phyloP scores from a whole-genome alignment of 2,888 invertebrate species.

The Plagiodera versicolora region DNA sequence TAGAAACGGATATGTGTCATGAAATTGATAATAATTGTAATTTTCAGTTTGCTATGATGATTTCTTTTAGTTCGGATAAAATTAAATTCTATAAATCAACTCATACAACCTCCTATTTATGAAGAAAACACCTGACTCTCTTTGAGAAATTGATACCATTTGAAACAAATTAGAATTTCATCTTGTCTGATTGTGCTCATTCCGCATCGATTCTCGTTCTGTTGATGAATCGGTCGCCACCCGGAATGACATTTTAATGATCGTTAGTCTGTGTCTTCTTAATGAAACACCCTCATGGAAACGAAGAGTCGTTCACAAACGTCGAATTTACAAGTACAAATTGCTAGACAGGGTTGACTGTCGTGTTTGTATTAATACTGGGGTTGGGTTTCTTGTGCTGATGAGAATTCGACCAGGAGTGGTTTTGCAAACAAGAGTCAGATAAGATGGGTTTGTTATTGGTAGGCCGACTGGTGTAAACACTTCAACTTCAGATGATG shows the following conservation, averaged over 20 bases:
- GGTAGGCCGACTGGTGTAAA: no score
- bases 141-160: not conserved
- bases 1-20: no score
- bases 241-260: slow-evolving; percentile 33
- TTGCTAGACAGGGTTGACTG: slow-evolving; percentile 22
- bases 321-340: slow-evolving; percentile 37
- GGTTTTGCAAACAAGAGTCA: not conserved
- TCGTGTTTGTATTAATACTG: slow-evolving; percentile 14
- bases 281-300: slow-evolving; percentile 27
- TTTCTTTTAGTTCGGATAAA: no score
- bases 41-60: no score
- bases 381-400: not conserved
- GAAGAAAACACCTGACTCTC: no score
- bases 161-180: slow-evolving; percentile 1
- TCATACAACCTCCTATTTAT: no score
- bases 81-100: no score
- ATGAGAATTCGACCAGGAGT: not conserved
- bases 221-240: not conserved
- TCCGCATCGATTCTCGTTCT: not conserved
- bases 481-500: no score
- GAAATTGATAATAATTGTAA: no score
- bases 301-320: slow-evolving; percentile 33
- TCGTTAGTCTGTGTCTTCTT: slow-evolving; percentile 16
- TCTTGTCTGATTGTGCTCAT: not conserved
- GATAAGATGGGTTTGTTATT: no score